Base-by-base conservation (phyloP, 2,888 invertebrate species). In the Andrena marginata region DNA sequence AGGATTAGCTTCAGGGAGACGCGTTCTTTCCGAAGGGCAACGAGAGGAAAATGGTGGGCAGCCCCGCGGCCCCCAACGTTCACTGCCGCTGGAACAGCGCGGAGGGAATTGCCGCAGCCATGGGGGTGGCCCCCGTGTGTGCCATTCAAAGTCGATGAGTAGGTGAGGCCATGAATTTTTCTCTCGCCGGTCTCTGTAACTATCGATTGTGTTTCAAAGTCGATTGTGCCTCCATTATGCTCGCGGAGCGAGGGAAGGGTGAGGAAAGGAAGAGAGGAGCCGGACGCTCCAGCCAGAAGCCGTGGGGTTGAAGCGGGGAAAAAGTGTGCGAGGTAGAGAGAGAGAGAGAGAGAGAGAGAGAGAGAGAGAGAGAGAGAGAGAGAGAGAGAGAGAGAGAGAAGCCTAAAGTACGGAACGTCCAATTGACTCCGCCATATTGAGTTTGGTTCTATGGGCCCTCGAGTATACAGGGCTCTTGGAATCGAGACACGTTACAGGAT, bases 361-460 rank as follows among this genome's bases (percentile, higher is more conserved):
- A 54, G 82, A 84, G 85, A 80, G 80, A 80, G 51, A 54, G 82
- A 84, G 85, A 80, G 80, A 80, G 51, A 54, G 82, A 84, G 85
- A 80, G 80, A 80, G 51, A 54, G 82, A 84, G 85, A 80, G n/a
- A n/a, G 80, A 80, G 51, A 54, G 82, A 84, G 85, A 80, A 86
- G 87, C 90, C 91, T 85, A 88, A 91, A 92, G 91, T 91, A 90
- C 91, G 89, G 90, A 89, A 78, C 90, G 89, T 90, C 92, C 92
- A 92, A 93, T 92, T 93, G 93, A 93, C 93, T 93, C 89, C 90
- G 92, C 93, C 93, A 93, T 93, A 93, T 93, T 93, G 93, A 93
- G 89, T 93, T 93, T 92, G 91, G 91, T 92, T 93, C 91, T 93
- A 93, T 93, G 91, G 93, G 90, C 89, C 92, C 92, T 92, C 90